Evolutionary conservation across 2,888 invertebrate genomes (phyloP).

Genomic region (Drosophila parthenogenetica): DNA sequence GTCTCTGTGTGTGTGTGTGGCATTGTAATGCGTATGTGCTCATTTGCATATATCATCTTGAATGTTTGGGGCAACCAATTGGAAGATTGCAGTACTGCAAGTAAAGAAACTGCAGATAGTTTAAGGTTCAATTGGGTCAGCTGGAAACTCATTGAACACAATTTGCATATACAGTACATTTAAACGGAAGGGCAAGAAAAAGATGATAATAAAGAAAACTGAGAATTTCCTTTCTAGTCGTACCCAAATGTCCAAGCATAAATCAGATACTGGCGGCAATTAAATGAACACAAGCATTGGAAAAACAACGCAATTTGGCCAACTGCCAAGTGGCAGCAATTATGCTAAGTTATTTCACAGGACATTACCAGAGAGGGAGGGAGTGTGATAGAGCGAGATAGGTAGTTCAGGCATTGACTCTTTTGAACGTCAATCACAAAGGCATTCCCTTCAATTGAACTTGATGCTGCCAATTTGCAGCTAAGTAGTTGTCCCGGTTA

Average conservation of each 20-base stretch:
- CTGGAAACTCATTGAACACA: constrained; percentile 26
- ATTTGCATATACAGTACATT: constrained; percentile 44
- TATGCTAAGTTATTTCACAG: constrained; percentile 41
- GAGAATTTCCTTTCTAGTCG: background rate
- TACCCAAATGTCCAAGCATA: constrained; percentile 30
- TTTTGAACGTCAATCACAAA: constrained; percentile 11
- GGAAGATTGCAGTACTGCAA: constrained; percentile 16
- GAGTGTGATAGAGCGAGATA: background rate
- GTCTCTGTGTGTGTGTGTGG: constrained; percentile 1
- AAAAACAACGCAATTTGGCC: constrained; percentile 69
- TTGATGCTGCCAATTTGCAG: constrained; percentile 27
- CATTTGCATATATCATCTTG: constrained; percentile 45
- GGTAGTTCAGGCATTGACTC: background rate
- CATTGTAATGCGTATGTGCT: constrained; percentile 41
- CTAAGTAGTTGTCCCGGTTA: constrained; percentile 14
- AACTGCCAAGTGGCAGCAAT: constrained; percentile 63
- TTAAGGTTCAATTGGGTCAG: constrained; percentile 42
- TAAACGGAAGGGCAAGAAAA: constrained; percentile 14
- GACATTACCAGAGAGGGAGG: background rate
- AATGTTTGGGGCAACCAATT: constrained; percentile 20
- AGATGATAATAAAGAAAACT: background rate
- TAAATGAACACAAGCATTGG: constrained; percentile 27
- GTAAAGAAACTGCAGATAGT: constrained; percentile 12
- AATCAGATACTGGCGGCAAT: constrained; percentile 50
- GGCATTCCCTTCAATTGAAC: constrained; percentile 28